Conservation (phyloP, 2,113 vertebrate species). For the Hiodon tergisus region DNA sequence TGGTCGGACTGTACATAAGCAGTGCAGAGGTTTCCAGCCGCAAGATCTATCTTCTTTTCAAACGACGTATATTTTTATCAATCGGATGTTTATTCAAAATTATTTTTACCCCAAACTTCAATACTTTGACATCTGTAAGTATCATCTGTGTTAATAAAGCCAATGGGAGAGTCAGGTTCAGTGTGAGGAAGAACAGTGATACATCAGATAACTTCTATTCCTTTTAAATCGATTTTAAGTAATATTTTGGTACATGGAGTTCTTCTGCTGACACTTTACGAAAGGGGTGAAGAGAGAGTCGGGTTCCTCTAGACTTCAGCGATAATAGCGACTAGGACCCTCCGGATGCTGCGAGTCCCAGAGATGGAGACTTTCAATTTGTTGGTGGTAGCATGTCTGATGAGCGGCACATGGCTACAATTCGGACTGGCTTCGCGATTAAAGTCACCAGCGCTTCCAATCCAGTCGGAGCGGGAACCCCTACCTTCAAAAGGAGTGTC, state of each 20-base stretch:
- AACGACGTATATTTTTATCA: neutral
- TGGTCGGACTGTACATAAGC: slow-evolving; percentile 50
- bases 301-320: too few species aligned
- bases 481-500: slow-evolving; percentile 68
- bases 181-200: neutral
- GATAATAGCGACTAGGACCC: neutral
- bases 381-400: slow-evolving; percentile 46
- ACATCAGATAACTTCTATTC: neutral
- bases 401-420: slow-evolving; percentile 53
- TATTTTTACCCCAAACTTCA: neutral
- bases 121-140: neutral
- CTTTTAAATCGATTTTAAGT: neutral
- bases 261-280: neutral
- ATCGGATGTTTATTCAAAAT: neutral
- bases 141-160: neutral
- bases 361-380: slow-evolving; percentile 52
- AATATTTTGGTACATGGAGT: slow-evolving; percentile 4
- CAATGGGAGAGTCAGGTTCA: neutral
- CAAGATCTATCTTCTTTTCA: neutral
- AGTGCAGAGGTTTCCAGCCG: slow-evolving; percentile 35
- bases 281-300: neutral
- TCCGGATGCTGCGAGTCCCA: neutral
- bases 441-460: slow-evolving; percentile 72
- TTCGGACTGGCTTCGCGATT: slow-evolving; percentile 46
- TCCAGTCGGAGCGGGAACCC: slow-evolving; percentile 77